Evolutionary conservation across 2,797 vertebrate species (phyloP), one percentile per base, ranked within the genome.

Genomic region (Pristis pectinata): DNA sequence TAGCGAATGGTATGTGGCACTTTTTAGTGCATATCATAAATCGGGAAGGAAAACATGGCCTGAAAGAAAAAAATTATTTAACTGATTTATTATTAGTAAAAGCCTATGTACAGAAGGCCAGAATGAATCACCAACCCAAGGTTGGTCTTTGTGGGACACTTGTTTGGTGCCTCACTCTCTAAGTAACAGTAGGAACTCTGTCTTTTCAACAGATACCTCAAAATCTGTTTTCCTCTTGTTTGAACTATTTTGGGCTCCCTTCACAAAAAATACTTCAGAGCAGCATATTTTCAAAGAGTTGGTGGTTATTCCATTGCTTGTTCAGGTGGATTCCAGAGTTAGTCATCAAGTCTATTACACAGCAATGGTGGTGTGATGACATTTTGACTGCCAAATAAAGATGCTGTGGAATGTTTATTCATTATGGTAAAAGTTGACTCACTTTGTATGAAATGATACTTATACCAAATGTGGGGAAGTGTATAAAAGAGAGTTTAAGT

Each of bases 281-380:
- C 95, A 96, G 95, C 96, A 95, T 95, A 96, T 95, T 87, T 96
- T 96, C 95, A 97, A 96, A 76, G 92, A 94, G 92, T 53, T 94
- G 70, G 70, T 76, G 92, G 92, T 94, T 76, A 94, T 70, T 74
- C 70, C 34, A 76, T 56, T 97, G 97, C 96, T 97, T 97, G 96
- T 97, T 96, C 97, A 97, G 97, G 96, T 97, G 97, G 95, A 95
- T 95, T 95, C 95, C 95, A 96, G 96, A 96, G 97, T 96, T 59
- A 96, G 95, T 95, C 95, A 95, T 95, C 95, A 95, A 96, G 95
- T 95, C 95, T 95, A 94, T 19, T 95, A 93, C 91, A n/a, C 95
- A 95, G 93, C 95, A 95, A 95, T 97, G 96, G 97, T 97, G 96
- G 96, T 96, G 96, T 96, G 96, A 97, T 97, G 97, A 97, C 96